Percentiles rank a stretch among this genome's conserved stretches.
These are phyloP conservation scores for Pteronotus mesoamericanus DNA, from an alignment of 2,797 vertebrate genomes.

Conservation along the genomic window DNA sequence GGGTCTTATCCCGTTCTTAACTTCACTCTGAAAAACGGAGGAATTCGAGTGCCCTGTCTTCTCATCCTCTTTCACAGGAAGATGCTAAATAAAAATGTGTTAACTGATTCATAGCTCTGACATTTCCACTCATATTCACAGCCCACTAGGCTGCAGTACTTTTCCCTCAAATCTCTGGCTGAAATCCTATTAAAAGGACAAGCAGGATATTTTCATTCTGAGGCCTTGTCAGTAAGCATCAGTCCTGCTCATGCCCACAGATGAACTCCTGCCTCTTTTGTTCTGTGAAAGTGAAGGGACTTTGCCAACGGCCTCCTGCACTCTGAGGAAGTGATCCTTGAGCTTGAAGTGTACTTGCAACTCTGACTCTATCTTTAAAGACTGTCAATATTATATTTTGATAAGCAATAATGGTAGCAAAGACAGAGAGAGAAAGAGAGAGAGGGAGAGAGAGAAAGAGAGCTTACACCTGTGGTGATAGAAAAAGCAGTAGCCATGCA, in stretches of 20 bases:
- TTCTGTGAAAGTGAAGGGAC: slow-evolving; percentile 46
- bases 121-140: slow-evolving; percentile 75
- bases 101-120: slow-evolving; percentile 78
- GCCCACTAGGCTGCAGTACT: slow-evolving; percentile 72
- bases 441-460: background rate
- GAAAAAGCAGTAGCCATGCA: background rate
- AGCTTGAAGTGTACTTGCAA: slow-evolving; percentile 18
- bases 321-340: slow-evolving; percentile 38
- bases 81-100: slow-evolving; percentile 78
- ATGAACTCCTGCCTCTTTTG: slow-evolving; percentile 52
- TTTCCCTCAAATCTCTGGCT: slow-evolving; percentile 74
- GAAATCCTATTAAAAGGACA: slow-evolving; percentile 76
- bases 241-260: slow-evolving; percentile 57
- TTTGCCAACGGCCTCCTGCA: background rate
- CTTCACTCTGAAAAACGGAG: slow-evolving; percentile 12
- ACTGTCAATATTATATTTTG: slow-evolving; percentile 11
- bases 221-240: slow-evolving; percentile 64
- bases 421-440: background rate
- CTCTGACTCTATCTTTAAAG: slow-evolving; percentile 8
- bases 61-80: slow-evolving; percentile 70
- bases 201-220: slow-evolving; percentile 69
- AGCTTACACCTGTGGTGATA: background rate
- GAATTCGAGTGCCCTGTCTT: slow-evolving; percentile 57
- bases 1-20: slow-evolving; percentile 40
- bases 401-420: background rate